These are phyloP conservation scores for Loriculus beryllinus DNA, from an alignment of 2,797 vertebrate species.

Conservation along the genomic window DNA sequence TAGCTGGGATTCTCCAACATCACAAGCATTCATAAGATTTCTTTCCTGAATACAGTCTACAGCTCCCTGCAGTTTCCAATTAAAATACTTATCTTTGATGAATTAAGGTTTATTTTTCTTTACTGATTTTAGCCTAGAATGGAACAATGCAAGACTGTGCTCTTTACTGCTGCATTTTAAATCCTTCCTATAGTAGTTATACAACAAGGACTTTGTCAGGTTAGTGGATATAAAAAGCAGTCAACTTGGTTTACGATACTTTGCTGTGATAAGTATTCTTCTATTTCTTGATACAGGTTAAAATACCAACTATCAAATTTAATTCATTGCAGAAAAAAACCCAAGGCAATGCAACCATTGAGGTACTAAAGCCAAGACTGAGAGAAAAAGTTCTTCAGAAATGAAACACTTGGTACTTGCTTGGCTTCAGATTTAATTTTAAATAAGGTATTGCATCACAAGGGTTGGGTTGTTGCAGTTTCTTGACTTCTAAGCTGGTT, in stretches of 20 bases:
- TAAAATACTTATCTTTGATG: constrained; percentile 10
- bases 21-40: background rate
- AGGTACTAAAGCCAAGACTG: background rate
- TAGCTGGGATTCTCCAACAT: background rate
- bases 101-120: constrained; percentile 26
- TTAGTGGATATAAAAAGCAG: background rate
- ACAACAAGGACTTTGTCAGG: background rate
- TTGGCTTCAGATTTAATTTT: background rate
- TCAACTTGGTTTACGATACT: background rate
- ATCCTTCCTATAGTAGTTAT: background rate
- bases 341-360: background rate
- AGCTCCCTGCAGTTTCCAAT: background rate
- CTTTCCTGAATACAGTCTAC: background rate
- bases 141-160: background rate
- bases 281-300: background rate
- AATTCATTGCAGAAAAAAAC: background rate
- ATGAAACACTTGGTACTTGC: background rate
- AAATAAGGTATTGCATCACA: background rate
- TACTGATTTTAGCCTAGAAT: background rate
- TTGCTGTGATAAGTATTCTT: background rate
- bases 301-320: background rate
- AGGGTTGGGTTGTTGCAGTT: background rate
- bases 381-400: background rate
- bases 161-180: background rate
- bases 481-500: background rate